phyloP scores from a whole-genome alignment of 2,797 vertebrate genomes.

The Silurus lanzhouensis region DNA sequence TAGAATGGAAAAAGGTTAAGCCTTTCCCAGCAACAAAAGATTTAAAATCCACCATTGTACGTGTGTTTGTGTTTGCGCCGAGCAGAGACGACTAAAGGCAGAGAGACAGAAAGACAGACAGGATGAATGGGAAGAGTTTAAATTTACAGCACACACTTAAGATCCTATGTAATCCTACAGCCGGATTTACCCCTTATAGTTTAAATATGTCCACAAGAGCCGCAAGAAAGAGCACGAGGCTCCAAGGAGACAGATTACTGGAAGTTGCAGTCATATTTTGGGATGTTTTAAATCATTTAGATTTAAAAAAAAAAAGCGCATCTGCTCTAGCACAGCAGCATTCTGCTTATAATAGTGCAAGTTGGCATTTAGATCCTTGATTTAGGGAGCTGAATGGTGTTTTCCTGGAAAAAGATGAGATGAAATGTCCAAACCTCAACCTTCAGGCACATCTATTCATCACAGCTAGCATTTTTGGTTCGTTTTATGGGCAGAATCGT shows the following conservation, averaged over 20 bases:
- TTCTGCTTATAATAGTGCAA: slow-evolving; percentile 10
- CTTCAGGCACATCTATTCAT: neutral
- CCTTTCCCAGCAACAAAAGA: slow-evolving; percentile 84
- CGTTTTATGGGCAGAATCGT: slow-evolving; percentile 21
- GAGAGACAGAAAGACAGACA: slow-evolving; percentile 33
- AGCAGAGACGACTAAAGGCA: slow-evolving; percentile 62
- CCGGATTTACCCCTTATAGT: slow-evolving; percentile 27
- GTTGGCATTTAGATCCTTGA: slow-evolving; percentile 15
- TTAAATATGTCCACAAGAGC: slow-evolving; percentile 7
- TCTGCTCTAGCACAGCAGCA: neutral
- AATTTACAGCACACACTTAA: slow-evolving; percentile 45
- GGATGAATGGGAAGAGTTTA: slow-evolving; percentile 43
- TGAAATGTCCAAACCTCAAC: neutral
- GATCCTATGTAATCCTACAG: slow-evolving; percentile 37
- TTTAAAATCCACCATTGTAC: slow-evolving; percentile 77
- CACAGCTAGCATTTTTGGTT: slow-evolving; percentile 15
- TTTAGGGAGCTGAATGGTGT: neutral
- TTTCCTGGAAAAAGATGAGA: slow-evolving; percentile 19
- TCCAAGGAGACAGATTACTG: slow-evolving; percentile 11
- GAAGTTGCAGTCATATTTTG: neutral
- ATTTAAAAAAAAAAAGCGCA: neutral
- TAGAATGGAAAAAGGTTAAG: slow-evolving; percentile 84
- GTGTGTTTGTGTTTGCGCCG: slow-evolving; percentile 54
- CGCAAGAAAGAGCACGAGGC: neutral
- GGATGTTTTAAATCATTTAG: slow-evolving; percentile 15